phyloP scores from a whole-genome alignment of 2,113 vertebrate species.

The Panthera leo region DNA sequence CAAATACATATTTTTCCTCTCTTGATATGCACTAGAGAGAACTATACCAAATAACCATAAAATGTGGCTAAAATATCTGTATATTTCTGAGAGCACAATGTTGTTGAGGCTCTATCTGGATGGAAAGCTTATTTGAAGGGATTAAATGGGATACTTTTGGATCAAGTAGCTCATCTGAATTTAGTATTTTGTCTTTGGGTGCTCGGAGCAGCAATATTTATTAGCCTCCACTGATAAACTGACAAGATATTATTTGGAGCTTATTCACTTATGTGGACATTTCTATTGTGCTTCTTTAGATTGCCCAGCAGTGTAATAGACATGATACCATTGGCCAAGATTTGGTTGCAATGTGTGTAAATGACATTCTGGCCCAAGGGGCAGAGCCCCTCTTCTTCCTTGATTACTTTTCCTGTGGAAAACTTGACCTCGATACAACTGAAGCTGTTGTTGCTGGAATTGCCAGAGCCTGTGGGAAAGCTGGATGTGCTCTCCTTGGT shows the following conservation, averaged over 20 bases:
- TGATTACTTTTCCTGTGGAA: slow-evolving; percentile 97
- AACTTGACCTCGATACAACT: slow-evolving; percentile 90
- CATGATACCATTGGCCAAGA: slow-evolving; percentile 94
- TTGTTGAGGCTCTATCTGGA: neutral
- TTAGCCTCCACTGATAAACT: neutral
- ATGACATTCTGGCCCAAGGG: slow-evolving; percentile 95
- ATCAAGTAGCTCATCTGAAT: neutral
- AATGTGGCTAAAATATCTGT: neutral
- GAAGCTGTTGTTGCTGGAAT: slow-evolving; percentile 90
- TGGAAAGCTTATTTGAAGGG: neutral
- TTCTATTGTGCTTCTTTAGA: slow-evolving; percentile 80
- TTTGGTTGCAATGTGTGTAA: slow-evolving; percentile 98
- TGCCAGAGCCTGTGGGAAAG: slow-evolving; percentile 89
- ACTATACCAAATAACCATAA: neutral
- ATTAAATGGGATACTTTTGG: neutral
- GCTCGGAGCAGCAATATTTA: neutral
- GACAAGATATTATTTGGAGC: neutral
- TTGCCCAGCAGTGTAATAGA: slow-evolving; percentile 91
- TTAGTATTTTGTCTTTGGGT: neutral
- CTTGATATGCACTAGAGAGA: neutral
- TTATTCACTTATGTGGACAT: neutral
- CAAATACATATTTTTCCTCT: neutral
- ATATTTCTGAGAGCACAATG: neutral
- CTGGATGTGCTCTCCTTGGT: slow-evolving; percentile 96
- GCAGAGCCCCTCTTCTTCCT: slow-evolving; percentile 98